Evolutionary conservation across 2,113 vertebrate species (phyloP).

Genomic region (Pedetes capensis): DNA sequence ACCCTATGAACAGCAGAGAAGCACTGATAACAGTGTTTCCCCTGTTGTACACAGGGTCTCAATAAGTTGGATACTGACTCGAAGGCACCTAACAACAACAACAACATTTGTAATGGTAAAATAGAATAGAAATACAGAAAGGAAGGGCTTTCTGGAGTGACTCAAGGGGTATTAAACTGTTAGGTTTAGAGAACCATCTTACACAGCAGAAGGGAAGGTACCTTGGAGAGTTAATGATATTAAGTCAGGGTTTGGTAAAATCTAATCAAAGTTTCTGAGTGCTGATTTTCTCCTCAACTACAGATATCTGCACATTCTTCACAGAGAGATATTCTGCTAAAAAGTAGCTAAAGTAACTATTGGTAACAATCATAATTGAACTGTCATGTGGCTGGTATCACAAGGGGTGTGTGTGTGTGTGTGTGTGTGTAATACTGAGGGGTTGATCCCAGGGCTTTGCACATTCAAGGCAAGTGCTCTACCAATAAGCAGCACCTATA

Average conservation of each 20-base stretch:
- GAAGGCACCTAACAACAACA: too few species aligned
- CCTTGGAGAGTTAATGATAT: not conserved
- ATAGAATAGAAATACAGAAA: accelerated
- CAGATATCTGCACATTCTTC: not conserved
- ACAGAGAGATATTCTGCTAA: not conserved
- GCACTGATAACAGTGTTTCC: too few species aligned
- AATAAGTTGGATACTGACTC: too few species aligned
- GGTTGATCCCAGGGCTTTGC: too few species aligned
- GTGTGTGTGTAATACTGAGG: too few species aligned
- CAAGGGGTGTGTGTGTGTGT: too few species aligned
- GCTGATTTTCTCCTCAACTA: not conserved
- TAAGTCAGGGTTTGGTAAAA: not conserved
- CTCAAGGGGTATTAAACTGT: not conserved
- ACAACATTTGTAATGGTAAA: not conserved
- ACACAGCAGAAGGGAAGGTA: not conserved
- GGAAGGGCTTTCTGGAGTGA: not conserved
- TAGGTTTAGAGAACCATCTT: not conserved
- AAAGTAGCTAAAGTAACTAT: not conserved
- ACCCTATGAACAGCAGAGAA: too few species aligned
- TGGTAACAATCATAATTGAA: not conserved
- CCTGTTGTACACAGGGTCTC: too few species aligned
- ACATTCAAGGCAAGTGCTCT: too few species aligned
- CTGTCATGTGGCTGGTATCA: not conserved
- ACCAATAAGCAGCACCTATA: too few species aligned
- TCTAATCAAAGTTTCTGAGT: not conserved